These are phyloP conservation scores for Pangasianodon hypophthalmus DNA, from an alignment of 2,113 vertebrate species.

Conservation along the genomic window DNA sequence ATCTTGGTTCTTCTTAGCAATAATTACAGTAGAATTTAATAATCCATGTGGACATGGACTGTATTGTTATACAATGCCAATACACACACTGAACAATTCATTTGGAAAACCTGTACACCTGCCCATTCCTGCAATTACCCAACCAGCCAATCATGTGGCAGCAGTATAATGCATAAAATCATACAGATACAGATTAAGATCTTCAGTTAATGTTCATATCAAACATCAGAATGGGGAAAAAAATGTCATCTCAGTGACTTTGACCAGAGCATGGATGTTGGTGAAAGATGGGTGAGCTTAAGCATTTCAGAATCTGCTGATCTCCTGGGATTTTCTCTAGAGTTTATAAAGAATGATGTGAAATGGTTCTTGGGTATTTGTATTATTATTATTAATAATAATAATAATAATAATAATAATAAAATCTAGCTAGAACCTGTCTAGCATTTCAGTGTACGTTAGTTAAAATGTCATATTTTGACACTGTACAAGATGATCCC, in stretches of 20 bases:
- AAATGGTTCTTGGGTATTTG: neutral
- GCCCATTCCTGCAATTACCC: too few species aligned
- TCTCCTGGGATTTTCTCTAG: neutral
- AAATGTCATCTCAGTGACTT: too few species aligned
- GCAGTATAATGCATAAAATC: too few species aligned
- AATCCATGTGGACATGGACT: neutral
- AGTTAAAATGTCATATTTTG: neutral
- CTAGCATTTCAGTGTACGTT: neutral
- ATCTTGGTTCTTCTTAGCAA: neutral
- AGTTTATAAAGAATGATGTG: neutral
- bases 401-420: too few species aligned
- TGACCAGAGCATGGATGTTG: too few species aligned
- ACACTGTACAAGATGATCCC: neutral
- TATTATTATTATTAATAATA: neutral
- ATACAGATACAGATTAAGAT: too few species aligned
- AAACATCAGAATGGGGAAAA: too few species aligned
- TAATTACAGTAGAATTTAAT: neutral
- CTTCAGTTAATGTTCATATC: too few species aligned
- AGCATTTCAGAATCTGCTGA: neutral
- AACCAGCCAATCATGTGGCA: too few species aligned
- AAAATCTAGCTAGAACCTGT: neutral
- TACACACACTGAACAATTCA: neutral
- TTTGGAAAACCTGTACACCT: too few species aligned
- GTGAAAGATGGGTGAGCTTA: neutral
- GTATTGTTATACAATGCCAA: neutral